Evolutionary conservation across 1,140 invertebrate species (phyloP), one percentile per base, ranked within the genome.

Genomic region (Brachionus sp.): DNA sequence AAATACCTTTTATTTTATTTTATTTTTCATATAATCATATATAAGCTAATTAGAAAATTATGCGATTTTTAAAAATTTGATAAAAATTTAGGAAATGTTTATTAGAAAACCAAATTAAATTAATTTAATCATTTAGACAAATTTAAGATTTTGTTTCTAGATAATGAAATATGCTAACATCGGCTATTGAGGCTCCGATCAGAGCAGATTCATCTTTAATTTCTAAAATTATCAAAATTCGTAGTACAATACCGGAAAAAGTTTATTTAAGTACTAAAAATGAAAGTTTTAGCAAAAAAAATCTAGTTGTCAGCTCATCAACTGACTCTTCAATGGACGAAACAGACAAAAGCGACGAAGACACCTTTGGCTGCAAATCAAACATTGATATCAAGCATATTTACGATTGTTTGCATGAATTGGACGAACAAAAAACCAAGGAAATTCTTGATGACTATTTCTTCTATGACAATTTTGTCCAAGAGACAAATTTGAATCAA

Each of bases 111-210:
- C 10, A 13, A 10, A 19, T 57, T 57, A 9, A 19, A 57, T 57
- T 23, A 7, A 57, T 19, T 1, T 9, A 7, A 57, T 25, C 5
- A 10, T 42, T 7, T 10, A 42, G 39, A 7, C 12, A 19, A 57
- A 46, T 46, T 46, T 57, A 19, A 19, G 16, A 3, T 57, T 57
- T 13, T 1, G n/a, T 66, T 35, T 66, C n/a, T 66, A 66, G 64
- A 66, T 66, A 66, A 66, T 66, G 64, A 66, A 66, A 33, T n/a
- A 70, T 70, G 66, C 13, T 70, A 19, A 39, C 66, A 39, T 37
- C 66, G n/a, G n/a, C 35, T 10, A 70, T 70, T 70, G 66, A 70
- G 37, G 37, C 66, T 66, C 64, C 64, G 9, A 66, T 10, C 9
- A 13, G 25, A 5, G 33, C 64, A 33, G 25, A 66, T 23, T 10